Conservation (phyloP, 2,888 invertebrate genomes). For the Dendrolimus pini region DNA sequence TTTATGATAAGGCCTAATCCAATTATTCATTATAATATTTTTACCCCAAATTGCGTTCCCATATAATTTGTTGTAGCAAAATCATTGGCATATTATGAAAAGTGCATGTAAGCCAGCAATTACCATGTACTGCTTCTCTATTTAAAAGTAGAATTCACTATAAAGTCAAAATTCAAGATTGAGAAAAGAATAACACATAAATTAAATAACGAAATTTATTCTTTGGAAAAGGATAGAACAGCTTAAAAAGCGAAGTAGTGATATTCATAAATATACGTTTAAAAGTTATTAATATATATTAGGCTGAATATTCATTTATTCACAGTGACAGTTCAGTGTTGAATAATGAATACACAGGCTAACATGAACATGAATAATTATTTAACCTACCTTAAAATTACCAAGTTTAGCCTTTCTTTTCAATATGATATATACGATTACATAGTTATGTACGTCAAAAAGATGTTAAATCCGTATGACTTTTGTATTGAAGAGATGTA, state of each 20-base stretch:
- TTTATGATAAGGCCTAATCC: slow-evolving; percentile 43
- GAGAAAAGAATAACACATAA: too few relatives aligned
- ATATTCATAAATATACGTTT: too few relatives aligned
- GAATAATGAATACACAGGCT: neutral
- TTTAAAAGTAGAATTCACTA: too few relatives aligned
- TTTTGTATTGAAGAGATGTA: neutral
- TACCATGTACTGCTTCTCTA: neutral
- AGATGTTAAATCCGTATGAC: neutral
- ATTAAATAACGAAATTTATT: too few relatives aligned
- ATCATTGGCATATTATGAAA: neutral
- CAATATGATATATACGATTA: neutral
- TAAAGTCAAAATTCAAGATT: too few relatives aligned
- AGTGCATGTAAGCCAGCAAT: neutral
- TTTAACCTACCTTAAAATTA: neutral
- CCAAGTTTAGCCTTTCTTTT: too few relatives aligned
- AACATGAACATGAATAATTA: slow-evolving; percentile 4
- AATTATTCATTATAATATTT: neutral
- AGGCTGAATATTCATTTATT: too few relatives aligned
- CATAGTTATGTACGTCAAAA: neutral
- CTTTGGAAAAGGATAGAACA: too few relatives aligned
- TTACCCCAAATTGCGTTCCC: neutral
- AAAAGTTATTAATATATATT: too few relatives aligned
- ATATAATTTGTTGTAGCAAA: neutral
- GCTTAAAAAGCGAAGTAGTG: too few relatives aligned
- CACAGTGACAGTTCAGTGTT: too few relatives aligned